Evolutionary conservation across 2,888 invertebrate species (phyloP).

Genomic region (Cryptosula pallasiana): DNA sequence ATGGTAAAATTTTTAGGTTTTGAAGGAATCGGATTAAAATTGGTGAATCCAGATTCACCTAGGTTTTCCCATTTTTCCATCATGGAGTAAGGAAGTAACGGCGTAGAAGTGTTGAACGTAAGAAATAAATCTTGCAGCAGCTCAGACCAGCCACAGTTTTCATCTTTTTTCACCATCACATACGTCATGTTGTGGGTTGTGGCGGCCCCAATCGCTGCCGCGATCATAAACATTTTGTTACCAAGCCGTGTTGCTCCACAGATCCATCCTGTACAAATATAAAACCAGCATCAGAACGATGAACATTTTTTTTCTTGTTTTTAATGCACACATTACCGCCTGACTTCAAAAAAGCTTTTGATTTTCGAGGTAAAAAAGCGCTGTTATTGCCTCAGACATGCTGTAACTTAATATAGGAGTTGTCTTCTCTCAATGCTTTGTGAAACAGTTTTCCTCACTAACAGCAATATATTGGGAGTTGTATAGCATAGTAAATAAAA

Average conservation of each 20-base stretch:
- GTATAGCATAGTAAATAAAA: no score
- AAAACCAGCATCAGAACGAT: no score
- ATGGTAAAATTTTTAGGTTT: not conserved
- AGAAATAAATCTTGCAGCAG: not conserved
- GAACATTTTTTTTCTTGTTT: no score
- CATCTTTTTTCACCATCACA: not conserved
- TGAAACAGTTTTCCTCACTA: no score
- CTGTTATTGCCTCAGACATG: no score
- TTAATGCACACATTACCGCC: no score
- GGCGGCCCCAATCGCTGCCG: not conserved
- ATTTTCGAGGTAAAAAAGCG: no score
- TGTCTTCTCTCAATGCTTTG: no score
- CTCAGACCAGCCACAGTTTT: not conserved
- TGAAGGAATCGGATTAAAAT: not conserved
- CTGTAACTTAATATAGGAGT: no score
- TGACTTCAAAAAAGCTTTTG: no score
- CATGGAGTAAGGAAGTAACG: not conserved
- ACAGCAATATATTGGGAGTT: no score
- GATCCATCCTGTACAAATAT: not conserved
- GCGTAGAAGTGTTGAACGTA: not conserved
- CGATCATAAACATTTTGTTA: conserved; percentile 13
- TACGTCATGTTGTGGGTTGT: not conserved
- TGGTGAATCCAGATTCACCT: not conserved
- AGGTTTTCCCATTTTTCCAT: not conserved
- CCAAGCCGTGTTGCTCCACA: not conserved